A percentile compares a stretch with the other conserved stretches of the same genome.
Conservation (phyloP, 2,113 vertebrate species). For the Terrapene triunguis region DNA sequence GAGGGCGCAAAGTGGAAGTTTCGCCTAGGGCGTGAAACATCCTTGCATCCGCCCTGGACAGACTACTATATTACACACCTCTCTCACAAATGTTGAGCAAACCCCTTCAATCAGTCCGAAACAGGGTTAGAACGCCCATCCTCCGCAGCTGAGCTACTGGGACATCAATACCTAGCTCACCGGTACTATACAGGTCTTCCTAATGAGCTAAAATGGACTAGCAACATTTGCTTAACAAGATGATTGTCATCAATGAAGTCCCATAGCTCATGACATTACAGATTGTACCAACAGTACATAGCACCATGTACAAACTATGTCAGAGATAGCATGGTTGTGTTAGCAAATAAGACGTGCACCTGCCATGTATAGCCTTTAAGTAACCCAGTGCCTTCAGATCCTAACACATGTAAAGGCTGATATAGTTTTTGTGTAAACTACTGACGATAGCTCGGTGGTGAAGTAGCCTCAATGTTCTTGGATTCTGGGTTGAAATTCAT, state of each 20-base stretch:
- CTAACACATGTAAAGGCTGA: background rate
- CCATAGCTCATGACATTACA: background rate
- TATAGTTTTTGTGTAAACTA: background rate
- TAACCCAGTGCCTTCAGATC: background rate
- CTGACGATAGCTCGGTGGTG: background rate
- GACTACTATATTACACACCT: background rate
- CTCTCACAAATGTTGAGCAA: accelerated
- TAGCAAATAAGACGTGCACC: background rate
- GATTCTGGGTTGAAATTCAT: background rate
- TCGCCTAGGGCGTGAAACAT: too few species aligned
- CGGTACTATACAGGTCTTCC: background rate
- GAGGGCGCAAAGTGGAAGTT: too few species aligned
- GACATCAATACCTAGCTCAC: background rate
- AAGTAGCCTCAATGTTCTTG: background rate
- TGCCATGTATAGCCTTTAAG: background rate
- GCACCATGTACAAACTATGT: background rate
- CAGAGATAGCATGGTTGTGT: background rate
- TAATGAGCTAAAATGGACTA: background rate
- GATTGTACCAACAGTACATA: background rate
- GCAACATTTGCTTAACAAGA: background rate
- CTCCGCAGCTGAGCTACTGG: background rate
- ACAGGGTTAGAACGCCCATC: background rate
- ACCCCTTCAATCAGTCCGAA: background rate
- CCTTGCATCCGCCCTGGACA: too few species aligned
- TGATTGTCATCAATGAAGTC: background rate